These are phyloP conservation scores for Spermophilus dauricus DNA, from an alignment of 2,113 vertebrate genomes.

Conservation along the genomic window DNA sequence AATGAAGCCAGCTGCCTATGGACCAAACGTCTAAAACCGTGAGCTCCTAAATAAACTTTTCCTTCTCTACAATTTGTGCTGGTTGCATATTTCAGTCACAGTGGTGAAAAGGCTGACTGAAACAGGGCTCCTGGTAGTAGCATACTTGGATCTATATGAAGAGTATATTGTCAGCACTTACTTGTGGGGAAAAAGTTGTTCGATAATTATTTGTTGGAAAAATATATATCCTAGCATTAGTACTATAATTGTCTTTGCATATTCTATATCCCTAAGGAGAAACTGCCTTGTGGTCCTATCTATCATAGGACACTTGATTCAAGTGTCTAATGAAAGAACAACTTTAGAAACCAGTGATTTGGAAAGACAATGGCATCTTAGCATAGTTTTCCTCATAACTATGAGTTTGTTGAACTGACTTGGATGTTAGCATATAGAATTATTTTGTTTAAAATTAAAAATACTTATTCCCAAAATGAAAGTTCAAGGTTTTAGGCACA, in stretches of 20 bases:
- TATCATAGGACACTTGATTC: not conserved
- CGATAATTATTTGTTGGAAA: slow-evolving; percentile 1
- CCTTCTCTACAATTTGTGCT: too few relatives aligned
- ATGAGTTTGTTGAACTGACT: not conserved
- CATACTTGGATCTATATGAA: not conserved
- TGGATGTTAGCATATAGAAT: not conserved
- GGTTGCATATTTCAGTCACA: too few relatives aligned
- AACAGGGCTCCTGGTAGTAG: not conserved
- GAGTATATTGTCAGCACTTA: not conserved
- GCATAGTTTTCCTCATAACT: not conserved
- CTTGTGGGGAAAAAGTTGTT: not conserved
- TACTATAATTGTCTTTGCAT: not conserved
- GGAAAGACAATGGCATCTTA: not conserved
- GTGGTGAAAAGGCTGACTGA: too few relatives aligned
- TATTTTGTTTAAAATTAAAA: not conserved
- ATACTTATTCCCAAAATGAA: not conserved
- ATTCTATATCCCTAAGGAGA: not conserved
- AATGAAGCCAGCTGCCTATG: too few relatives aligned
- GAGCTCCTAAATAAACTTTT: too few relatives aligned
- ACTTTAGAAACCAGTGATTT: not conserved
- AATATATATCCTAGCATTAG: not conserved
- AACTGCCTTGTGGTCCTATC: not conserved
- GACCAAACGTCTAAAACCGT: too few relatives aligned
- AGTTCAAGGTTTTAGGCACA: not conserved
- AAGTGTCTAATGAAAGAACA: not conserved